Evolutionary conservation across 2,888 invertebrate genomes (phyloP), one percentile per base, ranked within the genome.

Genomic region (Nineta flava): DNA sequence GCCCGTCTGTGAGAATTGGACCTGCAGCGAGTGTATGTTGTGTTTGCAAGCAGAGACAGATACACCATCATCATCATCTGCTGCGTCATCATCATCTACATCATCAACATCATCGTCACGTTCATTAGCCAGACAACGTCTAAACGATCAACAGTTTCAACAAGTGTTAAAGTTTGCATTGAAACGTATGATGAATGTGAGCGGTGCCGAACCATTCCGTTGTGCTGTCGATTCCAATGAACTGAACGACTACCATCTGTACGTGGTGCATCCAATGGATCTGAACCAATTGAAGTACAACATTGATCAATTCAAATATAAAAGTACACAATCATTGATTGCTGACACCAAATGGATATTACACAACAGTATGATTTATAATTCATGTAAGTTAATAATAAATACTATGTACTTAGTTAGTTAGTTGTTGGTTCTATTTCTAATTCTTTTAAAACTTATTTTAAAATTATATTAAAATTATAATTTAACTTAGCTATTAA

Each of bases 301-400:
- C 64, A 84, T 94, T 46, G 72, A 74, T 48, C 74, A 77, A 47
- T 82, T 83, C 48, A 61, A 75, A 19, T 95, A 92, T 66, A 86
- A 86, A 12, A 88, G 86, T 62, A 86, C 91, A 0, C 90, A 91
- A 60, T 87, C 88, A 2, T 93, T 95, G 66, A 71, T 87, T 50
- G 83, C 87, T 1, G 95, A 95, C 65, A 81, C 83, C 9, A 90
- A 90, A 64, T 95, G 94, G 94, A 86, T 96, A 60, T 73, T 88
- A 48, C 95, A 95, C 65, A 94, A 95, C 67, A 87, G 90, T 60
- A 82, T 87, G 52, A 83, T 93, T 54, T 93, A 86, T 63, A 92
- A 91, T 70, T 83, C 88, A 60, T 76, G 92, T 87, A 74, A 76
- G 81, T 73, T 47, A 21, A 17, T 34, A 31, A 48, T 34, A n/a